Evolutionary conservation across 2,797 vertebrate species (phyloP), one percentile per base, ranked within the genome.

Genomic region (Platyrinchus mystaceus): DNA sequence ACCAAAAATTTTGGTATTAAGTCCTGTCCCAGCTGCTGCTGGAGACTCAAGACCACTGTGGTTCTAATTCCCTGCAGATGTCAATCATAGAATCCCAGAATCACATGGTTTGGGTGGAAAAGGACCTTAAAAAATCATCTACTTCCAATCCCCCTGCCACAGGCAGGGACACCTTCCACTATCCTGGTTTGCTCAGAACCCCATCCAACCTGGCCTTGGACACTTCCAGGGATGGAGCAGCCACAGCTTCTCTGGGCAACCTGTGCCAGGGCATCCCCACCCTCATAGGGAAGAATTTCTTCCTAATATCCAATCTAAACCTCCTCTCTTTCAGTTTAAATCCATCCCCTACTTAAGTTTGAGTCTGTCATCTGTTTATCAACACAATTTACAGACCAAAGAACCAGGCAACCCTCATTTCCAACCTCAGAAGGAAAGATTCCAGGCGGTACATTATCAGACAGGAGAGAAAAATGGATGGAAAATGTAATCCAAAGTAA

Each of bases 401-500:
- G 62, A 91, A 92, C 47, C 63, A 92, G 63, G 70, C 75, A 94
- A 58, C 39, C 46, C 37, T 91, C 17, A 18, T 89, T 91, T 87
- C 32, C 81, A 92, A 70, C 78, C 50, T 91, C 92, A 92, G 60
- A 91, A 78, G 74, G 64, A 87, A 88, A 94, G 79, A 82, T 76
- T 86, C 26, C 80, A 87, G 88, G 70, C 50, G 63, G 10, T 7
- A 36, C 79, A 46, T 66, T 93, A 81, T 90, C 95, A 96, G 93
- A 60, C 74, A 85, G 84, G 55, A 93, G 43, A 63, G 59, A 81
- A 86, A 93, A 92, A 90, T 46, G 5, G 66, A 84, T 90, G 77
- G 84, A 93, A 96, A 95, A 92, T 82, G 37, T 63, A 68, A 80
- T 79, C 74, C 67, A 90, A 91, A 93, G 52, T 71, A 87, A 88